Evolutionary conservation across 2,797 vertebrate species (phyloP), one percentile per base, ranked within the genome.

Genomic region (Nannoperca australis): DNA sequence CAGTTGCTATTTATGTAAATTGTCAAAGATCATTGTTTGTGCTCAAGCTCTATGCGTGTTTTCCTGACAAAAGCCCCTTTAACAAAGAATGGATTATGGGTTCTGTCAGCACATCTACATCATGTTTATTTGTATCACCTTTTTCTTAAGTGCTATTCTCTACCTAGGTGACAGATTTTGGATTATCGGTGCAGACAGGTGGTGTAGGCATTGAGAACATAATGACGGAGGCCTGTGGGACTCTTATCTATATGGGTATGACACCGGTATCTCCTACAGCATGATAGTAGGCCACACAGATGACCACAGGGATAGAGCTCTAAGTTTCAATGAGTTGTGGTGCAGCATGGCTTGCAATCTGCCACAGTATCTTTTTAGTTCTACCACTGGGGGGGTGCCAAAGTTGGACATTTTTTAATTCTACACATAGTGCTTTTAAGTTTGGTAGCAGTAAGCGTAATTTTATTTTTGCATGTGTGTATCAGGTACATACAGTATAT

Each of bases 171-270:
- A 96, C 96, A 75, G 97, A 97, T 84, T 98, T 97, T 78, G 97
- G 97, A 85, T 91, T 97, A 79, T 95, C 97, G 0, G 96, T 96
- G 70, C 95, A 95, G 93, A 96, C 95, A 66, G 90, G 91, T 1
- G 95, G 96, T 34, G 93, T 95, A 24, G 94, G 97, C 79, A 95
- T 94, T 82, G 95, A 95, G 76, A 95, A 92, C 88, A 96, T 96
- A 93, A 87, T 97, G 84, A 96, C 95, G 82, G 91, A 95, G 42
- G 94, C 95, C 13, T 98, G 96, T 83, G 96, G 97, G 72, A 97
- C 97, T 13, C 96, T 96, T n/a, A 95, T 92, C 76, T 97, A 97
- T 75, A 97, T 97, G 96, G 97, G 97, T 97, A 94, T 88, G 93
- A 84, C 67, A 74, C 60, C 54, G 69, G 36, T 63, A 76, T 73